Evolutionary conservation across 23 tunicate genomes (phyloP).

Genomic region (Oikopleura albicans): DNA sequence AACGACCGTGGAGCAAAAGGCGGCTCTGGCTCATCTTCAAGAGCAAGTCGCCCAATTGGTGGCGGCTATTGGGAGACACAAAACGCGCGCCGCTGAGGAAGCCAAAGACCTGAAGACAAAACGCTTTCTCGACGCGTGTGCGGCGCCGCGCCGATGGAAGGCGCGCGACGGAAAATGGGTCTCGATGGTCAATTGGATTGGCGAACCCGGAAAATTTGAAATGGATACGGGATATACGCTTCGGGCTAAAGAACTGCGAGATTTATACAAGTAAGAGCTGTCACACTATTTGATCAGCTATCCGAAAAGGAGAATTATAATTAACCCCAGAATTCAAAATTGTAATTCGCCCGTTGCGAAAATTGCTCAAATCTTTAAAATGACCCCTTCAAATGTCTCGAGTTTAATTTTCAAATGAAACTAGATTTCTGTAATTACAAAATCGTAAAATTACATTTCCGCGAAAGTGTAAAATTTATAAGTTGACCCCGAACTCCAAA

Average conservation of each 20-base stretch:
- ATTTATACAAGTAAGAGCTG: conserved; percentile 43
- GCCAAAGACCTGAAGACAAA: conserved; percentile 24
- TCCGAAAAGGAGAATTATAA: no score
- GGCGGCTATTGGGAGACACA: conserved; percentile 44
- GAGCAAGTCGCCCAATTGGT: conserved; percentile 59
- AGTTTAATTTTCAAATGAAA: no score
- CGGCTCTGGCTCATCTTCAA: conserved; percentile 46
- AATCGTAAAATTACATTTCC: no score
- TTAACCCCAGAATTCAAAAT: no score
- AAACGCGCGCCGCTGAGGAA: neutral
- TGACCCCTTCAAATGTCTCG: no score
- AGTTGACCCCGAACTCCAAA: no score
- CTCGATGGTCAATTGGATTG: conserved; percentile 10
- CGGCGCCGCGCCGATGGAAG: conserved; percentile 93
- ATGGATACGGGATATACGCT: conserved; percentile 98
- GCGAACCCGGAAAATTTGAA: conserved; percentile 20
- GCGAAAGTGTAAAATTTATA: no score
- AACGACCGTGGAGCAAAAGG: conserved; percentile 55
- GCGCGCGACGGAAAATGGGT: conserved; percentile 78
- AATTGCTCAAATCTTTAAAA: no score
- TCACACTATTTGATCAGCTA: no score
- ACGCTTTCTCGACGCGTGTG: conserved; percentile 12
- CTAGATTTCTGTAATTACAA: no score
- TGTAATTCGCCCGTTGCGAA: no score
- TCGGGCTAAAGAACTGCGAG: conserved; percentile 83